phyloP scores from a whole-genome alignment of 1,140 invertebrate genomes.

The Bicyclus anynana region DNA sequence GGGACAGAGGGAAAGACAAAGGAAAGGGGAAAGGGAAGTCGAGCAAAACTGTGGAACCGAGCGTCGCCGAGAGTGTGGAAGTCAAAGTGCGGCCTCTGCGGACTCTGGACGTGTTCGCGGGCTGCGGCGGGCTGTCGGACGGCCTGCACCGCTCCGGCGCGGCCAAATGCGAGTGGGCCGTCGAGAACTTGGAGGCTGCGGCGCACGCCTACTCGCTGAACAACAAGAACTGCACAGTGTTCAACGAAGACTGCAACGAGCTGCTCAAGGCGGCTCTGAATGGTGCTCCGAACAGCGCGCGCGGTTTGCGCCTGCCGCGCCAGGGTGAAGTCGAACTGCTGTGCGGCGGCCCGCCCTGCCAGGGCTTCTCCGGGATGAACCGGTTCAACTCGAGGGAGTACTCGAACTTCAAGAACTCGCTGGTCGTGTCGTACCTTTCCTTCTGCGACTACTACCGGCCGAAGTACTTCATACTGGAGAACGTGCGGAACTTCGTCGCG shows the following conservation, averaged over 20 bases:
- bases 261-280: conserved; percentile 83
- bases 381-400: conserved; percentile 92
- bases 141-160: conserved; percentile 86
- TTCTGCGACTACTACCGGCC: conserved; percentile 93
- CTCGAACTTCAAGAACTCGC: conserved; percentile 92
- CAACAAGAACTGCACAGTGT: conserved; percentile 85
- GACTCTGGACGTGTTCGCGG: conserved; percentile 92
- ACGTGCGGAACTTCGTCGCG: conserved; percentile 91
- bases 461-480: conserved; percentile 91
- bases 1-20: conserved; percentile 81
- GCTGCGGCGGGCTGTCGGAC: conserved; percentile 88
- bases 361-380: conserved; percentile 95
- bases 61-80: conserved; percentile 39
- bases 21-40: conserved; percentile 85
- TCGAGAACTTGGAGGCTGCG: conserved; percentile 88
- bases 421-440: conserved; percentile 90
- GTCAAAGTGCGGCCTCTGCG: conserved; percentile 75
- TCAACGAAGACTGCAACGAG: conserved; percentile 89
- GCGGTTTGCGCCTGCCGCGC: conserved; percentile 82
- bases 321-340: conserved; percentile 91
- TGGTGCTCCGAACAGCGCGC: conserved; percentile 61
- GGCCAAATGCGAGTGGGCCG: conserved; percentile 86
- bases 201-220: conserved; percentile 90
- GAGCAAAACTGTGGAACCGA: conserved; percentile 62
- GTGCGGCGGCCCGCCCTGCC: conserved; percentile 94